These are phyloP conservation scores for Xiphophorus hellerii DNA, from an alignment of 2,113 vertebrate species.

Conservation along the genomic window DNA sequence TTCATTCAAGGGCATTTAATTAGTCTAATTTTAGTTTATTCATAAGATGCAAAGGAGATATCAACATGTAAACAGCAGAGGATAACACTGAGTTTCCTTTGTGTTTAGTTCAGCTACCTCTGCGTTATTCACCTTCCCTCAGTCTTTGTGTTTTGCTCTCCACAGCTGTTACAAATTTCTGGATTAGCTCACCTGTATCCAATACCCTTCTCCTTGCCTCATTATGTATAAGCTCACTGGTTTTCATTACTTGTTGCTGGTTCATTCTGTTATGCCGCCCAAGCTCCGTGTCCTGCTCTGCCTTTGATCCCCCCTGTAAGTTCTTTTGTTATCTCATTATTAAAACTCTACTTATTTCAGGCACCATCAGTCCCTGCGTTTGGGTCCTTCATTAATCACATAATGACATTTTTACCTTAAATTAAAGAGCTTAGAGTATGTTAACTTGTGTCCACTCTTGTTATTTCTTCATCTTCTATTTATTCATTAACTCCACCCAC, in stretches of 20 bases:
- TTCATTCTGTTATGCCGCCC: background rate
- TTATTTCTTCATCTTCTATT: slow-evolving; percentile 7
- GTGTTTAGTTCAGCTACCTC: too few relatives aligned
- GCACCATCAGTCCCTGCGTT: background rate
- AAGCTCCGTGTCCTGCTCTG: background rate
- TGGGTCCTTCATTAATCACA: background rate
- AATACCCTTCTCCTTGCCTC: background rate
- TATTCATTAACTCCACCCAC: background rate
- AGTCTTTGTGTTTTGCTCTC: background rate
- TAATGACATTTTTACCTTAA: background rate
- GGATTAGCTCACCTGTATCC: background rate
- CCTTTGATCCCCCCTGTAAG: background rate
- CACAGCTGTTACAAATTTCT: background rate
- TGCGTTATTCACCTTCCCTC: background rate
- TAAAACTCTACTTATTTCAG: background rate
- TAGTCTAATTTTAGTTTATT: too few relatives aligned
- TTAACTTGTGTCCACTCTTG: background rate
- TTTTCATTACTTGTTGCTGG: background rate
- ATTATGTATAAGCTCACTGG: background rate
- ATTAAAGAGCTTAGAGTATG: background rate
- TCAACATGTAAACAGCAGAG: too few relatives aligned
- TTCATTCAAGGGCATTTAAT: too few relatives aligned
- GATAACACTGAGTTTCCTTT: too few relatives aligned
- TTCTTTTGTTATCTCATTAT: background rate
- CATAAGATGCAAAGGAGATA: too few relatives aligned